phyloP scores from a whole-genome alignment of 2,113 vertebrate genomes.

The Amphilophus citrinellus region DNA sequence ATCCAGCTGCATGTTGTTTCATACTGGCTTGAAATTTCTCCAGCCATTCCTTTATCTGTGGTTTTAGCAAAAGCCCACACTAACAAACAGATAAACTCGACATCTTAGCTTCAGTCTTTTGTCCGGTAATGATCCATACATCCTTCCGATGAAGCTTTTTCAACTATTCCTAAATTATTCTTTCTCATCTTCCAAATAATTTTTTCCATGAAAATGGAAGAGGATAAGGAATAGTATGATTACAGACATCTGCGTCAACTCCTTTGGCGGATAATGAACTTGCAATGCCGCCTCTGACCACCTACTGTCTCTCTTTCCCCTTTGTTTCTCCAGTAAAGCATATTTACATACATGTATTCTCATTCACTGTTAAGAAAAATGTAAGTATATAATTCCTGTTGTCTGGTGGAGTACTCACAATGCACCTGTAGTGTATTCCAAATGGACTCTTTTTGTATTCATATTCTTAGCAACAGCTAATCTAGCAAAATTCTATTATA shows the following conservation, averaged over 20 bases:
- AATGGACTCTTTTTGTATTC: constrained; percentile 19
- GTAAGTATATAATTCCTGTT: background rate
- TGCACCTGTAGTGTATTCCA: background rate
- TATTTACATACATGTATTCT: constrained; percentile 2
- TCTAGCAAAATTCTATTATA: background rate
- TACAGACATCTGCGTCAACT: background rate
- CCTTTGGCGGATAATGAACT: background rate
- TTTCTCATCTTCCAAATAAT: background rate
- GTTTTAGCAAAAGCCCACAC: background rate
- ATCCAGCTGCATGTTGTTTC: constrained; percentile 21
- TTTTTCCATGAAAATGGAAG: background rate
- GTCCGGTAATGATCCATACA: background rate
- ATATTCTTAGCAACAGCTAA: background rate
- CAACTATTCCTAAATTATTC: constrained; percentile 2
- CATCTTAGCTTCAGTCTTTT: background rate
- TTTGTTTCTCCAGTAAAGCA: background rate
- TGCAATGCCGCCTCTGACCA: constrained; percentile 48
- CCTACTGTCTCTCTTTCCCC: constrained; percentile 58
- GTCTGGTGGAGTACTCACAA: background rate
- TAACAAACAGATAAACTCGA: constrained; percentile 9
- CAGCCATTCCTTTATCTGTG: constrained; percentile 8
- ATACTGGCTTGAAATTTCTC: background rate
- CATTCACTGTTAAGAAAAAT: background rate
- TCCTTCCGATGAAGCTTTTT: background rate
- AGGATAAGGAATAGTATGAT: background rate